Base-by-base conservation (phyloP, 2,113 vertebrate genomes). In the Axis porcinus region DNA sequence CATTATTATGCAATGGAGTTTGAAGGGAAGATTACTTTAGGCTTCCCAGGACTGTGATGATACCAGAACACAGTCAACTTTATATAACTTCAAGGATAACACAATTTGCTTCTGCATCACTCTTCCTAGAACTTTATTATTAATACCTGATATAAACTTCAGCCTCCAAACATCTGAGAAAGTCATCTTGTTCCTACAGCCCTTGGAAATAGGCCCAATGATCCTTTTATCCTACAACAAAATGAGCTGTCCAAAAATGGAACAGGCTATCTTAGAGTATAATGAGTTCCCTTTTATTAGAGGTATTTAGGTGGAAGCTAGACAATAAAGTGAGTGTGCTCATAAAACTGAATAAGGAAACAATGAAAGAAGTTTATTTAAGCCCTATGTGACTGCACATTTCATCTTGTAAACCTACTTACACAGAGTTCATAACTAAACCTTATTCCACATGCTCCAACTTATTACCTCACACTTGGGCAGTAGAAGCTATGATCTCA, bases 271-370 rank as follows among this genome's bases (percentile, higher is more conserved):
- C 82, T 94, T 91, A 30, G 13, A 40, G 17, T 23, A 43, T 57
- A 96, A 97, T 95, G 52, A 93, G 25, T 84, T 98, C 5, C 28
- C 52, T 95, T 95, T 96, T 89, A 95, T 76, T 81, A 96, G 91
- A 89, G 57, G 14, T 83, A 36, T 93, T 93, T 89, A 89, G 43
- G 36, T 27, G 23, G 64, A 86, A 88, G 45, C 83, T 74, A 95
- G 62, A 92, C 2, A 92, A 81, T 76, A 86, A 17, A 86, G 19
- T 89, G 95, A 95, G 12, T 70, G 28, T 94, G 62, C 27, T 95
- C 62, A 95, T 96, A 96, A 81, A 90, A 43, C 12, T 84, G 28
- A 95, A 81, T 30, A 95, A 96, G 43, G 21, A 74, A 92, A 70
- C 50, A 57, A 96, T 67, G 91, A 86, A 96, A 86, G n/a, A 91